Percentiles rank a stretch among this genome's conserved stretches.
Evolutionary conservation across 2,888 invertebrate genomes (phyloP).

Genomic region (Drosophila prolongata): DNA sequence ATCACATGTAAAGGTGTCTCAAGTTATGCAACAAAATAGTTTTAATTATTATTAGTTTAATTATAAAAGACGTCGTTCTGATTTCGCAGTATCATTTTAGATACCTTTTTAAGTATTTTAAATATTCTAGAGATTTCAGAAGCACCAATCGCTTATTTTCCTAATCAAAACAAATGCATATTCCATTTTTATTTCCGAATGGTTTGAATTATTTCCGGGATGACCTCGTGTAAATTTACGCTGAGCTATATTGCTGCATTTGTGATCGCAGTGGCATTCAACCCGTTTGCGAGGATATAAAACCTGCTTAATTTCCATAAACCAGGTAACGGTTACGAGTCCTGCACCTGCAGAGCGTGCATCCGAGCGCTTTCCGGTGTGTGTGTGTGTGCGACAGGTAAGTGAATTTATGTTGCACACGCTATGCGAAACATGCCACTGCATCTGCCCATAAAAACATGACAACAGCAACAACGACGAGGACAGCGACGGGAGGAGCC

Average conservation of each 20-base stretch:
- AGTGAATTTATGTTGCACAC: conserved; percentile 77
- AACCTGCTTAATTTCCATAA: conserved; percentile 63
- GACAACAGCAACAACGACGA: conserved; percentile 2
- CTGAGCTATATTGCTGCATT: conserved; percentile 12
- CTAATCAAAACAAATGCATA: too few relatives aligned
- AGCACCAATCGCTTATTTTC: too few relatives aligned
- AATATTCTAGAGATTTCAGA: too few relatives aligned
- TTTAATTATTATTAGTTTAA: too few relatives aligned
- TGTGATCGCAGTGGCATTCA: conserved; percentile 24
- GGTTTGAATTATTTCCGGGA: background rate
- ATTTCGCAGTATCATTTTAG: too few relatives aligned
- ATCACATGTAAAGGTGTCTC: too few relatives aligned
- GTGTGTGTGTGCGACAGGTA: conserved; percentile 62
- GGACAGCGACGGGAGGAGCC: conserved; percentile 1
- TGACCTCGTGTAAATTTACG: conserved; percentile 2
- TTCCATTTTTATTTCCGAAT: too few relatives aligned
- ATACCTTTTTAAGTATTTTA: too few relatives aligned
- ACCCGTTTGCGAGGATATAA: conserved; percentile 32
- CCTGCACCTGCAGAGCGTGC: conserved; percentile 16
- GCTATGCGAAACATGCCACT: conserved; percentile 73
- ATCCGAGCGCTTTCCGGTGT: conserved; percentile 2
- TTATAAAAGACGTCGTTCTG: too few relatives aligned
- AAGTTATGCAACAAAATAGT: too few relatives aligned
- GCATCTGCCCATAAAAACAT: conserved; percentile 68
- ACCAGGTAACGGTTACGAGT: conserved; percentile 38